Base-by-base conservation (phyloP, 2,888 invertebrate species). In the Phyto melanocephala region DNA sequence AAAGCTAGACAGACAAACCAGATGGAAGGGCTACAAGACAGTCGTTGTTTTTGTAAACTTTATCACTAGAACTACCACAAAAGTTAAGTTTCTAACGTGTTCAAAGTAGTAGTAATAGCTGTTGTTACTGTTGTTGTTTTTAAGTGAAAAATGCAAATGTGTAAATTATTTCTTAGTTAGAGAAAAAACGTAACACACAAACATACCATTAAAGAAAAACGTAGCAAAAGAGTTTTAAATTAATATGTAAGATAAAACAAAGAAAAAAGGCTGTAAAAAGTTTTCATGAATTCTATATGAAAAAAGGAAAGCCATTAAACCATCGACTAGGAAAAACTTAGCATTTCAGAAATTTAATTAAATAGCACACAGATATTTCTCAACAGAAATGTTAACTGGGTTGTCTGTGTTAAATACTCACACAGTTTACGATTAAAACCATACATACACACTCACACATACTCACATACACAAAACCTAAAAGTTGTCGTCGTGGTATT, bases 111-210 rank as follows among this genome's bases (percentile, higher is more conserved):
- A 20, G n/a, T 37, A 40, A 2, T 58, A n/a, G n/a, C 28, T 40
- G 42, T 35, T n/a, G 56, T 54, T 50, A 15, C 20, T 37, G 50
- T 62, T 56, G 37, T 67, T 47, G 58, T 40, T 40, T 70, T 68
- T 68, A 74, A 77, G 68, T 70, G 70, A 79, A 75, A 71, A 71
- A 78, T 77, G 70, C 68, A 78, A 84, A 84, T 81, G 82, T 82
- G 81, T 67, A 84, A 81, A 81, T 81, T 84, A 84, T 84, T 84
- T 84, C 81, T 81, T 84, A 78, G 60, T 63, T 72, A 40, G 67
- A 79, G 67, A 33, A 35, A 35, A 35, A 63, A 50, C 67, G 6
- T 11, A 42, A 42, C n/a, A 35, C 24, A 60, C 35, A 15, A 5
- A 37, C 15, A 6, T 7, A 65, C 28, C 52, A 58, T 50, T 37